phyloP scores from a whole-genome alignment of 2,888 invertebrate species.

The Conistra vaccinii region DNA sequence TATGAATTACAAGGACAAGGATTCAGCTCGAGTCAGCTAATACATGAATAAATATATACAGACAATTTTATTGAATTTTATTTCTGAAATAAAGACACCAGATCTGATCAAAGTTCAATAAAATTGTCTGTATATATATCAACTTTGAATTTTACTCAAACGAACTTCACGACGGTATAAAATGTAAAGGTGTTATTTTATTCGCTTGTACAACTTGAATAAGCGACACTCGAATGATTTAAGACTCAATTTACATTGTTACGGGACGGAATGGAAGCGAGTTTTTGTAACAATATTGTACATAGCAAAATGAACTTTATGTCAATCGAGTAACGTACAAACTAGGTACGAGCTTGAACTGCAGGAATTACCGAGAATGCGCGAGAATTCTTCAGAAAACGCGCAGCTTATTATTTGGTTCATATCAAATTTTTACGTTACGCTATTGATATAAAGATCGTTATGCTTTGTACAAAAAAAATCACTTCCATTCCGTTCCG shows the following conservation, averaged over 20 bases:
- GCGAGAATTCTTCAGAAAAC: not conserved
- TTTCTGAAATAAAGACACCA: no score
- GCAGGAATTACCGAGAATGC: not conserved
- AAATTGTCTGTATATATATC: no score
- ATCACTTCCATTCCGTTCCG: not conserved
- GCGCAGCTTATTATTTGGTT: not conserved
- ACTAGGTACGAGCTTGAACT: not conserved
- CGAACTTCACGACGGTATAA: conserved; percentile 17
- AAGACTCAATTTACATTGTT: not conserved
- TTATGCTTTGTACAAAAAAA: not conserved
- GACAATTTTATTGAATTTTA: no score
- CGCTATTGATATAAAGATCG: not conserved
- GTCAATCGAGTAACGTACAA: not conserved
- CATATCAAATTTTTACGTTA: not conserved
- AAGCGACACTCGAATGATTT: conserved; percentile 36
- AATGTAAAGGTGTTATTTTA: conserved; percentile 37
- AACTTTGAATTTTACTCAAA: conserved; percentile 30
- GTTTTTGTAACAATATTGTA: not conserved
- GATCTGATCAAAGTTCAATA: no score
- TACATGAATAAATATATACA: not conserved
- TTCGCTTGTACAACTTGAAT: conserved; percentile 27
- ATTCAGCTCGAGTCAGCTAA: no score
- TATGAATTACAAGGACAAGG: no score
- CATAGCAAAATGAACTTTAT: not conserved
- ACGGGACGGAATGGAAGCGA: not conserved